These are phyloP conservation scores for Malurus alboscapulatus DNA, from an alignment of 2,113 vertebrate species.

Conservation along the genomic window DNA sequence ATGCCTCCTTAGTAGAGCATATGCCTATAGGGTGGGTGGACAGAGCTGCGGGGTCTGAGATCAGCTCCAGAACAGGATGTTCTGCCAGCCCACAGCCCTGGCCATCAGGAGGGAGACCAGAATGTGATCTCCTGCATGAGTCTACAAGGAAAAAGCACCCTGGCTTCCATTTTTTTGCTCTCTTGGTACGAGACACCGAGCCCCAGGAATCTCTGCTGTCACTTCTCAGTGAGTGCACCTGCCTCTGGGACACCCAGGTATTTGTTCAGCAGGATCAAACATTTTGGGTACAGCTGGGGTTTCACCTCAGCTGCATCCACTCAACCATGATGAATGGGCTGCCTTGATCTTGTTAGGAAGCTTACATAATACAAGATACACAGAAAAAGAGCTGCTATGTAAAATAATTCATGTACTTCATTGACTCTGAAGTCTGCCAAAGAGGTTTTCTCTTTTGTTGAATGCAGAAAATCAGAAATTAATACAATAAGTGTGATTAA, in stretches of 20 bases:
- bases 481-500: background rate
- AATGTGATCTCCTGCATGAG: background rate
- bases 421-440: background rate
- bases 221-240: background rate
- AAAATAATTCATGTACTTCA: background rate
- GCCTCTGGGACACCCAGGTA: background rate
- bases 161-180: background rate
- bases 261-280: background rate
- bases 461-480: background rate
- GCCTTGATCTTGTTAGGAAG: background rate
- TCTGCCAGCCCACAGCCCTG: background rate
- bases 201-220: background rate
- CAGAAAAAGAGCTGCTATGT: background rate
- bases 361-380: background rate
- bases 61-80: background rate
- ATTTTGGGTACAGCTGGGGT: background rate
- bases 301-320: background rate
- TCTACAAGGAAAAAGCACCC: background rate
- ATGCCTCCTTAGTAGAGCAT: constrained; percentile 13
- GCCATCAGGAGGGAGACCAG: background rate
- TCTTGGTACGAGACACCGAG: background rate
- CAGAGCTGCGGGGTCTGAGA: background rate
- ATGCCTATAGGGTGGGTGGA: constrained; percentile 15
- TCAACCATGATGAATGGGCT: background rate
- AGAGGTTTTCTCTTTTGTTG: background rate